Evolutionary conservation across 2,113 vertebrate genomes (phyloP).

Genomic region (Zosterops hypoxanthus): DNA sequence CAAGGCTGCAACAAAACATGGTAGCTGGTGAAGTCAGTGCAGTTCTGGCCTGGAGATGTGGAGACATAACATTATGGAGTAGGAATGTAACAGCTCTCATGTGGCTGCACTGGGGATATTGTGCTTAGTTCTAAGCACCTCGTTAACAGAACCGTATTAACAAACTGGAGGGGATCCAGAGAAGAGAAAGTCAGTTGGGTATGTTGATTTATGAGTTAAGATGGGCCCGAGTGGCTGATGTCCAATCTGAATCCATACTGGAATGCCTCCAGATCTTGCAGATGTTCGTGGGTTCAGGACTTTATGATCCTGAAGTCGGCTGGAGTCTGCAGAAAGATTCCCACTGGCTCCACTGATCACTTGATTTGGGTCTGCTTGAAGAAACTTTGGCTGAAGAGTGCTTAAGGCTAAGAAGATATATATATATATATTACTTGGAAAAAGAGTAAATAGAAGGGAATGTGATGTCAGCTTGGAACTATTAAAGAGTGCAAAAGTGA

Average conservation of each 20-base stretch:
- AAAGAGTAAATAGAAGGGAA: slow-evolving; percentile 47
- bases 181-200: slow-evolving; percentile 49
- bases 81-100: slow-evolving; percentile 68
- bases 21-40: slow-evolving; percentile 59
- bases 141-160: slow-evolving; percentile 67
- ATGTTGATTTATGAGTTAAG: slow-evolving; percentile 57
- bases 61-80: slow-evolving; percentile 70
- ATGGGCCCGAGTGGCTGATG: slow-evolving; percentile 52
- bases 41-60: slow-evolving; percentile 31
- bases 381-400: slow-evolving; percentile 22
- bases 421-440: slow-evolving; percentile 32
- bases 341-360: not conserved
- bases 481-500: slow-evolving; percentile 49
- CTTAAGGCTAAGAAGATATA: not conserved
- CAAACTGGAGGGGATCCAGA: slow-evolving; percentile 62
- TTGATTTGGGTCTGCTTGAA: slow-evolving; percentile 32
- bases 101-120: slow-evolving; percentile 63
- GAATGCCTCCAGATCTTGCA: slow-evolving; percentile 51
- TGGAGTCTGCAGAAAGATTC: slow-evolving; percentile 29
- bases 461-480: slow-evolving; percentile 61
- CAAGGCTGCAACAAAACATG: slow-evolving; percentile 58
- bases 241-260: slow-evolving; percentile 47
- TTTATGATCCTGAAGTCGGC: slow-evolving; percentile 18
- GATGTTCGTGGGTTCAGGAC: slow-evolving; percentile 49
- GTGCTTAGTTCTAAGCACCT: slow-evolving; percentile 69